Conservation (phyloP, 2,888 invertebrate genomes). For the Phrixothrix hirtus region DNA sequence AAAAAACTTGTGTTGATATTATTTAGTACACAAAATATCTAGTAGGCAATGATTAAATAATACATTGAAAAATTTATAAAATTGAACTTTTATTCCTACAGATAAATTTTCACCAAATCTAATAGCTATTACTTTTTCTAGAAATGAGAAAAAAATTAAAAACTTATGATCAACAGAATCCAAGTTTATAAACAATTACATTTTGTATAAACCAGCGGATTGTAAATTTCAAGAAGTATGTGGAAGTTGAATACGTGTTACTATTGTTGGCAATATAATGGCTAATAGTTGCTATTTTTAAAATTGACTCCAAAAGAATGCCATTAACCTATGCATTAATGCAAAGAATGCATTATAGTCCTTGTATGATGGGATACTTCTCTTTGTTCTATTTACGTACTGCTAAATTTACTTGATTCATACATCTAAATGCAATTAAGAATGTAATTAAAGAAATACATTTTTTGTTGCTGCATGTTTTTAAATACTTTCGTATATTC, state of each 20-base stretch:
- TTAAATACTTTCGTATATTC: too few relatives aligned
- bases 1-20: too few relatives aligned
- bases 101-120: background rate
- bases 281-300: conserved; percentile 20
- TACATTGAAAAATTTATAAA: too few relatives aligned
- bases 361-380: conserved; percentile 9
- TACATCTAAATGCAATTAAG: too few relatives aligned
- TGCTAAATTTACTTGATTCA: conserved; percentile 19
- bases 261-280: conserved; percentile 7
- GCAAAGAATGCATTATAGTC: conserved; percentile 21
- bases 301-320: conserved; percentile 24
- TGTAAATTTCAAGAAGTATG: too few relatives aligned
- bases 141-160: background rate
- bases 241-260: conserved; percentile 4
- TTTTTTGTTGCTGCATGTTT: too few relatives aligned
- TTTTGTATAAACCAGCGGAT: too few relatives aligned
- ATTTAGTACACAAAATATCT: too few relatives aligned
- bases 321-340: conserved; percentile 18
- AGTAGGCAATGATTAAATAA: too few relatives aligned
- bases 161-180: background rate
- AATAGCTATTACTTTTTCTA: background rate
- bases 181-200: too few relatives aligned
- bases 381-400: conserved; percentile 22
- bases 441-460: too few relatives aligned
- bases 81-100: too few relatives aligned